Percentiles rank a stretch among this genome's conserved stretches.
phyloP scores from a whole-genome alignment of 2,888 invertebrate species.

The Melinopterus prodromus region DNA sequence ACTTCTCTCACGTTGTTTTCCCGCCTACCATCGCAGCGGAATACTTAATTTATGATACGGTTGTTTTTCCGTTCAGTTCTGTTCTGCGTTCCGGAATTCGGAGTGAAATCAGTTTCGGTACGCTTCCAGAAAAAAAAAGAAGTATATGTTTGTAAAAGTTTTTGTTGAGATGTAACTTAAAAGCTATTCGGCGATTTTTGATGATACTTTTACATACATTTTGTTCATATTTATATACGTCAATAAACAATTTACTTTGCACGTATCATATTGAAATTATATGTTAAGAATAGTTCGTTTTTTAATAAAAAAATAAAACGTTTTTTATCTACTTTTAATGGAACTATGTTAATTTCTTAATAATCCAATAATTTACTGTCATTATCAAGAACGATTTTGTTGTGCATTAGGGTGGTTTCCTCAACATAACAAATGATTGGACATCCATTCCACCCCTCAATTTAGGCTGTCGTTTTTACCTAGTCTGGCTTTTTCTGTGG shows the following conservation, averaged over 20 bases:
- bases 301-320: too few relatives aligned
- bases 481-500: background rate
- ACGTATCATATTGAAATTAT: too few relatives aligned
- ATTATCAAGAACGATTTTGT: background rate
- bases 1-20: background rate
- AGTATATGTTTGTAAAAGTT: too few relatives aligned
- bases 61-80: background rate
- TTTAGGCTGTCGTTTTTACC: background rate
- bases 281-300: too few relatives aligned
- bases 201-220: too few relatives aligned
- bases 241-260: too few relatives aligned
- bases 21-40: background rate
- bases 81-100: background rate
- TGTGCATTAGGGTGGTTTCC: background rate
- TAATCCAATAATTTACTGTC: background rate
- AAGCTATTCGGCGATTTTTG: too few relatives aligned
- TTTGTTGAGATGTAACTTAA: too few relatives aligned
- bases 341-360: too few relatives aligned
- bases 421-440: background rate
- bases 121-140: too few relatives aligned
- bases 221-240: too few relatives aligned
- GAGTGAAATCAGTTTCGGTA: background rate
- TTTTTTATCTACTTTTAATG: too few relatives aligned
- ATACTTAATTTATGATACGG: background rate
- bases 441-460: background rate